These are phyloP conservation scores for Drosophila bocki DNA, from an alignment of 1,140 invertebrate genomes.

Conservation along the genomic window DNA sequence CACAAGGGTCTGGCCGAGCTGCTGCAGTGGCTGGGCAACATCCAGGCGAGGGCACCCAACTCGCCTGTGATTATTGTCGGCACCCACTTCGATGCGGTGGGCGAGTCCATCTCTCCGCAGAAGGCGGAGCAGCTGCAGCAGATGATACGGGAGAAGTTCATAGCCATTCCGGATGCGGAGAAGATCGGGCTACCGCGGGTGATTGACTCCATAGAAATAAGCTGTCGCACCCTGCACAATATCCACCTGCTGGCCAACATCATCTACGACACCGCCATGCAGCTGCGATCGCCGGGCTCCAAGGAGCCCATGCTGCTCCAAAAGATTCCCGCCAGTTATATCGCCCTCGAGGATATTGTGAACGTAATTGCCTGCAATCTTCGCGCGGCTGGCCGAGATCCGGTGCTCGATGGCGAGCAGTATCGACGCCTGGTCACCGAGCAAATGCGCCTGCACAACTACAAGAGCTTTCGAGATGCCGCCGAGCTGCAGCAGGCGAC, in stretches of 20 bases:
- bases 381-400: conserved; percentile 89
- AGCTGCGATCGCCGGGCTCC: conserved; percentile 94
- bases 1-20: conserved; percentile 95
- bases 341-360: conserved; percentile 97
- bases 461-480: conserved; percentile 88
- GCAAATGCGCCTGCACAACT: conserved; percentile 89
- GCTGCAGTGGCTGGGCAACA: conserved; percentile 97
- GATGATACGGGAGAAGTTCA: conserved; percentile 94
- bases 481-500: conserved; percentile 98
- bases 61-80: conserved; percentile 97
- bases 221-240: conserved; percentile 93
- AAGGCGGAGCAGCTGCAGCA: conserved; percentile 95
- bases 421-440: conserved; percentile 91
- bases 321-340: conserved; percentile 97
- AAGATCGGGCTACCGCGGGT: conserved; percentile 97
- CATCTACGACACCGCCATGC: conserved; percentile 97
- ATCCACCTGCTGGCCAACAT: conserved; percentile 96
- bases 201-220: conserved; percentile 96
- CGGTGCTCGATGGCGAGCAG: conserved; percentile 94
- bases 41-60: conserved; percentile 96
- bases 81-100: conserved; percentile 96
- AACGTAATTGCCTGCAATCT: conserved; percentile 91
- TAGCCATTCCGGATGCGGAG: conserved; percentile 97
- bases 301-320: conserved; percentile 97
- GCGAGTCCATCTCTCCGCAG: conserved; percentile 88